Percentiles rank a stretch among this genome's conserved stretches.
Evolutionary conservation across 2,113 vertebrate species (phyloP).

Genomic region (Nettapus auritus): DNA sequence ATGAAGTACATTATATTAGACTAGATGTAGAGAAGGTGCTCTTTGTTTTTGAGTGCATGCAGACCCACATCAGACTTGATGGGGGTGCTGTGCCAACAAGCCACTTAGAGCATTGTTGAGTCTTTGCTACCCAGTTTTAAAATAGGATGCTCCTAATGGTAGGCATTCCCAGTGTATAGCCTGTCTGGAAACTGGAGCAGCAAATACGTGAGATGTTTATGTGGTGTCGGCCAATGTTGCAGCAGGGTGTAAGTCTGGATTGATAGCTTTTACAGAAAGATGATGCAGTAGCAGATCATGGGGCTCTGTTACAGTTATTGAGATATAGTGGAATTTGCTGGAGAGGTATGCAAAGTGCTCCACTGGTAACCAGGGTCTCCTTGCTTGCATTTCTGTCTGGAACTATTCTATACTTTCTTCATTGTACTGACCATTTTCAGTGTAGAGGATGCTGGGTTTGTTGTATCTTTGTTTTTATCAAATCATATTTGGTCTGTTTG

Average conservation of each 20-base stretch:
- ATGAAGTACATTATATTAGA: fast-evolving
- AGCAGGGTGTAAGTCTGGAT: neutral
- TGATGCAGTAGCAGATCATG: neutral
- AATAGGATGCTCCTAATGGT: neutral
- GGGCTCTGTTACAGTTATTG: neutral
- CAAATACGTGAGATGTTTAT: neutral
- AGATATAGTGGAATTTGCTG: neutral
- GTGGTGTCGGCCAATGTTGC: neutral
- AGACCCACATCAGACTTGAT: fast-evolving
- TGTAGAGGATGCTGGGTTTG: neutral
- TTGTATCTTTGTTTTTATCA: neutral
- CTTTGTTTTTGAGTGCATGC: neutral
- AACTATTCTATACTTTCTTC: neutral
- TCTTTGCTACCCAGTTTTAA: neutral
- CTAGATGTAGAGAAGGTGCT: neutral
- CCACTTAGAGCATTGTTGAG: neutral
- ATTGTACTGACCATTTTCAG: neutral
- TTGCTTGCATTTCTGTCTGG: neutral
- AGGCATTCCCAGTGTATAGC: fast-evolving
- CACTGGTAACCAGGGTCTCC: neutral
- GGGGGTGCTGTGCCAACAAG: neutral
- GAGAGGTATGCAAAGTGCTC: neutral
- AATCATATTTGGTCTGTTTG: neutral
- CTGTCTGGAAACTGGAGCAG: neutral
- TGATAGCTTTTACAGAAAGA: neutral